Percentiles rank a stretch among this genome's conserved stretches.
Conservation (phyloP, 2,113 vertebrate species). For the Orientallactaga bullata region DNA sequence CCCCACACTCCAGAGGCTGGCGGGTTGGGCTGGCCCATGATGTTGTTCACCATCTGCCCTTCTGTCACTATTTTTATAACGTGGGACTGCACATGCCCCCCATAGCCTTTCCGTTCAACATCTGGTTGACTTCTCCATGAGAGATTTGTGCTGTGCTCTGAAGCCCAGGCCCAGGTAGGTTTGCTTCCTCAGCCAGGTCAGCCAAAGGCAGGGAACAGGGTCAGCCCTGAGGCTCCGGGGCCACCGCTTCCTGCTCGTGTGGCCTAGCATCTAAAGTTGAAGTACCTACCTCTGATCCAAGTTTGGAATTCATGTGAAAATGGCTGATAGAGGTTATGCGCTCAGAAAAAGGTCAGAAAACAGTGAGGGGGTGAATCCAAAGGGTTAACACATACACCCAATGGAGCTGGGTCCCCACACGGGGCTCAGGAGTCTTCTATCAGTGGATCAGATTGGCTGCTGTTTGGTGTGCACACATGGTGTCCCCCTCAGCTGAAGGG, state of each 20-base stretch:
- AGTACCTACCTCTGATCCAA: background rate
- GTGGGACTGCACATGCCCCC: background rate
- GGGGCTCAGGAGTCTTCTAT: background rate
- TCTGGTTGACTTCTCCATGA: background rate
- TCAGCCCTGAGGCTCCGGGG: background rate
- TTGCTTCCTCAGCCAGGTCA: background rate
- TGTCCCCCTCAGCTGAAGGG: background rate
- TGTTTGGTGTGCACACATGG: background rate
- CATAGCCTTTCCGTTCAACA: background rate
- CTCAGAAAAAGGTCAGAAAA: background rate
- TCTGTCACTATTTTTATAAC: background rate
- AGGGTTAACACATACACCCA: background rate
- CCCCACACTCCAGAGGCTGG: background rate
- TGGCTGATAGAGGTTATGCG: accelerated
- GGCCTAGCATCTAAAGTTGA: background rate
- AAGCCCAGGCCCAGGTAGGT: background rate
- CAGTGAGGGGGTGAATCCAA: background rate
- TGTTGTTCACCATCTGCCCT: background rate
- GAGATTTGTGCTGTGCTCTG: background rate
- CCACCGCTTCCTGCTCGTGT: background rate
- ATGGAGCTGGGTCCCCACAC: background rate
- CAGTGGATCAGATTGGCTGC: background rate
- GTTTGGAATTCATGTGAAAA: background rate
- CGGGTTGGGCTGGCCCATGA: background rate
- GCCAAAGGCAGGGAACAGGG: background rate